These are phyloP conservation scores for Druon quercuslanigerum DNA, from an alignment of 1,140 invertebrate species.

Conservation along the genomic window DNA sequence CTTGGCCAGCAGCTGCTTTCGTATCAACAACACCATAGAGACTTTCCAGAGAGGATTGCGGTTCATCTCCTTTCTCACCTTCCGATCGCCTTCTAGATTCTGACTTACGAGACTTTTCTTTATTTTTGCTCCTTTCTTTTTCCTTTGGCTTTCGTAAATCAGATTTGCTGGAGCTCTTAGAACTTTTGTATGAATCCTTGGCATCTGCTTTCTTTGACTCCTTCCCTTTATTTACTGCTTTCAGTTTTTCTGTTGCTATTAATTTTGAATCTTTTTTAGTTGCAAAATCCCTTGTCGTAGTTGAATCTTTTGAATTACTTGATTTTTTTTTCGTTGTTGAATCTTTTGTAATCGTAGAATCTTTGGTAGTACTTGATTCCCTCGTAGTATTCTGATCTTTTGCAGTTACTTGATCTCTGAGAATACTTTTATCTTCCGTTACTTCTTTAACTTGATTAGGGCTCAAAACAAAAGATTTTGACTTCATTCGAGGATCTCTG, in stretches of 20 bases:
- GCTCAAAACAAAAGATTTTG: slow-evolving; percentile 32
- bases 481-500: slow-evolving; percentile 44
- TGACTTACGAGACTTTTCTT: background rate
- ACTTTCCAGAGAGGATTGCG: slow-evolving; percentile 76
- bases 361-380: slow-evolving; percentile 15
- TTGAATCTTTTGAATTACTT: slow-evolving; percentile 20
- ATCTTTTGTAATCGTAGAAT: background rate
- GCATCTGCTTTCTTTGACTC: slow-evolving; percentile 14
- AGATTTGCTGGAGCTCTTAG: background rate
- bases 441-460: slow-evolving; percentile 35
- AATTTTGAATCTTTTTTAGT: slow-evolving; percentile 16
- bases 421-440: slow-evolving; percentile 38
- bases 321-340: too few species aligned
- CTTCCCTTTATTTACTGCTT: slow-evolving; percentile 27
- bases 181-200: background rate
- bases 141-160: background rate
- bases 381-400: slow-evolving; percentile 3
- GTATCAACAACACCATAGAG: slow-evolving; percentile 76
- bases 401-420: slow-evolving; percentile 34
- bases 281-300: slow-evolving; percentile 52
- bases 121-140: background rate
- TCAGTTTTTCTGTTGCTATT: background rate
- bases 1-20: slow-evolving; percentile 65
- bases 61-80: slow-evolving; percentile 66
- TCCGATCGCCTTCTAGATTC: background rate